These are phyloP conservation scores for Penaeus vannamei DNA, from an alignment of 1,140 invertebrate species.

Conservation along the genomic window DNA sequence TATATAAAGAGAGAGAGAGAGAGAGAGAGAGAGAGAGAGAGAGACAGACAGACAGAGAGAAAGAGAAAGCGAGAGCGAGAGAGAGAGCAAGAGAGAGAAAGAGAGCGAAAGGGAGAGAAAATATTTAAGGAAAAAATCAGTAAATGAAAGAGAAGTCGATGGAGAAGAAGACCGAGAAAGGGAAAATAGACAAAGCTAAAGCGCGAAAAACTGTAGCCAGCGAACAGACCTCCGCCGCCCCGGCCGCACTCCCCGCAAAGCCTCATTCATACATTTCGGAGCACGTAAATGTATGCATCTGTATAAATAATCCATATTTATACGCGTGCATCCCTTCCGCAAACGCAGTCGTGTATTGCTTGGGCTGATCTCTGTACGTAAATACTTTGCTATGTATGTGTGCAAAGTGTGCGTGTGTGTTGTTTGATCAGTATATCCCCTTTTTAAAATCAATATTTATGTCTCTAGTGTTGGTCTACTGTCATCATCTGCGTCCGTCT, in stretches of 20 bases:
- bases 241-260: not conserved
- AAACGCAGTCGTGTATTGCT: not conserved
- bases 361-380: not conserved
- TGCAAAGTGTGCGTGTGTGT: not conserved
- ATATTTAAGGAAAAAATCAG: conserved; percentile 5
- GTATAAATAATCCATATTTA: conserved; percentile 30
- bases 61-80: conserved; percentile 30
- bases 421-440: not conserved
- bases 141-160: not conserved
- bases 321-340: not conserved
- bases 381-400: not conserved
- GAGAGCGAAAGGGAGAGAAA: conserved; percentile 42
- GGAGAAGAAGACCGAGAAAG: not conserved
- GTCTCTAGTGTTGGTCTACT: too few relatives aligned
- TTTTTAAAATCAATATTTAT: too few relatives aligned
- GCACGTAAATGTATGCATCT: conserved; percentile 15
- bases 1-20: not conserved
- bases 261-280: not conserved
- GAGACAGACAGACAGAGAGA: not conserved
- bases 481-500: too few relatives aligned
- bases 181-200: conserved; percentile 4
- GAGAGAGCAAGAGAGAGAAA: conserved; percentile 41
- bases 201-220: not conserved
- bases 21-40: conserved; percentile 17
- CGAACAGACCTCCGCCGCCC: not conserved